Evolutionary conservation across 2,797 vertebrate genomes (phyloP), one percentile per base, ranked within the genome.

Genomic region (Tragelaphus eurycerus): DNA sequence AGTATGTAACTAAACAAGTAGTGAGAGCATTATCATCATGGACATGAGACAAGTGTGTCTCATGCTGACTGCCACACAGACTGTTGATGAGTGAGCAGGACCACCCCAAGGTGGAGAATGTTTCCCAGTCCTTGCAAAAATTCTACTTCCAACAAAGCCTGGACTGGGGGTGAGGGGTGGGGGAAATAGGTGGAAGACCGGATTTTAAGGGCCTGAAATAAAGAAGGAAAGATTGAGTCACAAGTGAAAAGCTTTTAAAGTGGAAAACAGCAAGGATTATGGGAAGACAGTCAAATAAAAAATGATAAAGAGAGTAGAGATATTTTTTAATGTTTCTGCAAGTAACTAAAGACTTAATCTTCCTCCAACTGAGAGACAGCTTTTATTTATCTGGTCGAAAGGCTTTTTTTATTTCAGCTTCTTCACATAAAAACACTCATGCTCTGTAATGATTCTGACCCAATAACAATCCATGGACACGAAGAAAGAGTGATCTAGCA

Each of bases 291-390:
- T 93, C 92, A 98, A 55, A 4, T 87, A 59, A 96, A 93, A 96
- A 85, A 43, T 34, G 17, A 83, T 84, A n/a, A 90, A 71, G 74
- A 11, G 43, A n/a, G 88, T 27, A 52, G 16, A 79, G 54, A 21
- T 71, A 96, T 12, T 94, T 91, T 96, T 79, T 55, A n/a, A 64
- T 50, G 21, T 64, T 97, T 95, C 34, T 90, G 34, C 89, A 98
- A 98, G 15, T 59, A 96, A 23, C 2, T 95, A 55, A 83, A 21
- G 67, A 93, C 27, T 97, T 97, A 97, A 98, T 93, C 93, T 17
- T 94, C 48, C 76, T 95, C 52, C 57, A 67, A 79, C n/a, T 59
- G 50, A 60, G 60, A 52, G 86, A 87, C 92, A 83, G 5, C 48
- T 90, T 91, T 96, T 89, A 92, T 95, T 96, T 93, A 97, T 89